Percentiles rank a stretch among this genome's conserved stretches.
Evolutionary conservation across 2,113 vertebrate genomes (phyloP).

Genomic region (Tragelaphus buxtoni): DNA sequence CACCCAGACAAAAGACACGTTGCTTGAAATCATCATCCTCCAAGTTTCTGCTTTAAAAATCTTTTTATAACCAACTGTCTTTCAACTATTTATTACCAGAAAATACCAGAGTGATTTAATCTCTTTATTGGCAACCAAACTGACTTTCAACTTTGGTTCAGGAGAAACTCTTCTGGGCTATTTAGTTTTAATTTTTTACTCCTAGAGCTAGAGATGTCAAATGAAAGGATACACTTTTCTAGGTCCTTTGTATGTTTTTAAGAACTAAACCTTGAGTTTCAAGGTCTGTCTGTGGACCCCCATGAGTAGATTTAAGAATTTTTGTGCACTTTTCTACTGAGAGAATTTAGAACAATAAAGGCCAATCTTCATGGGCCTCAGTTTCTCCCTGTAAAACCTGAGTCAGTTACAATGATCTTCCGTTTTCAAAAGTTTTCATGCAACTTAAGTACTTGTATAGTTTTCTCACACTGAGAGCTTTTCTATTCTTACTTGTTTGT

Average conservation of each 20-base stretch:
- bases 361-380: not conserved
- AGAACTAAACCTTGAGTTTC: not conserved
- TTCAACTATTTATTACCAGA: not conserved
- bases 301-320: not conserved
- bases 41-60: conserved; percentile 14
- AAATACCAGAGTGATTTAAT: not conserved
- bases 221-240: not conserved
- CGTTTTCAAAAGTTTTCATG: not conserved
- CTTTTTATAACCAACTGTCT: not conserved
- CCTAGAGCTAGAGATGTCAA: not conserved
- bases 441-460: not conserved
- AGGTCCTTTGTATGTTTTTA: not conserved
- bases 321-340: not conserved
- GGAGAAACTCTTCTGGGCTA: not conserved
- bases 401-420: not conserved
- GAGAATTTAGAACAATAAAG: not conserved
- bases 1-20: not conserved
- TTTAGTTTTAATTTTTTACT: not conserved
- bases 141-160: not conserved
- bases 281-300: not conserved
- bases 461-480: not conserved
- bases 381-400: not conserved
- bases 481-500: not conserved
- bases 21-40: not conserved
- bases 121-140: not conserved